Base-by-base conservation (phyloP, 2,797 vertebrate genomes). In the Nyctibius grandis region DNA sequence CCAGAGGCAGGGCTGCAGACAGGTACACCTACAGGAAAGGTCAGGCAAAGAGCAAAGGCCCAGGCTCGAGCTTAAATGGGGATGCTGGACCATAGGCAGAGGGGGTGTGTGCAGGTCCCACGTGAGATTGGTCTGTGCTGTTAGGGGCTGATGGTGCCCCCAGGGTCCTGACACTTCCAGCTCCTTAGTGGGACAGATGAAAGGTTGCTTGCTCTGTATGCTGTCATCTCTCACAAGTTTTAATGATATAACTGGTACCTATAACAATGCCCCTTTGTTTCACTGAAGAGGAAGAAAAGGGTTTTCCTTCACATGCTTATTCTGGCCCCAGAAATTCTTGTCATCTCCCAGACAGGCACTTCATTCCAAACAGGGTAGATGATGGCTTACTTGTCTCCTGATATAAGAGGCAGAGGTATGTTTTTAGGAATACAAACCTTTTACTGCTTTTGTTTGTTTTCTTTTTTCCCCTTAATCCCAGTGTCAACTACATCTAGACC, bases 71-170 rank as follows among this genome's bases (percentile, higher is more conserved):
- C 25, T 76, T 51, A 13, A 83, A 18, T 17, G 5, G 2, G 29
- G 22, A 7, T 48, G 26, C 50, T 76, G 75, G 17, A 26, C 45
- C 22, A 6, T 19, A 19, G 69, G 8, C 54, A 73, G 45, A 54
- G 34, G 23, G 28, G 3, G 5, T n/a, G 23, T 5, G 1, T 31
- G 42, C n/a, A 59, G 48, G 16, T 60, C 29, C 19, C 11, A 4
- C 2, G 1, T 40, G 53, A 86, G 29, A 20, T 4, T 25, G 31
- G 7, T 78, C 53, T 16, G 16, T 47, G 18, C 20, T 0, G 0
- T 40, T 59, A 53, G 38, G 31, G n/a, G 57, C 54, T 59, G 47
- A 17, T 23, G 70, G 34, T 77, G 53, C 44, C 69, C 38, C 59
- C 56, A 13, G 36, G 3, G 15, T 78, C 51, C 40, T 68, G 57